A percentile compares a stretch with the other conserved stretches of the same genome.
These are phyloP conservation scores for Gastrophryne carolinensis DNA, from an alignment of 2,797 vertebrate genomes.

Conservation along the genomic window DNA sequence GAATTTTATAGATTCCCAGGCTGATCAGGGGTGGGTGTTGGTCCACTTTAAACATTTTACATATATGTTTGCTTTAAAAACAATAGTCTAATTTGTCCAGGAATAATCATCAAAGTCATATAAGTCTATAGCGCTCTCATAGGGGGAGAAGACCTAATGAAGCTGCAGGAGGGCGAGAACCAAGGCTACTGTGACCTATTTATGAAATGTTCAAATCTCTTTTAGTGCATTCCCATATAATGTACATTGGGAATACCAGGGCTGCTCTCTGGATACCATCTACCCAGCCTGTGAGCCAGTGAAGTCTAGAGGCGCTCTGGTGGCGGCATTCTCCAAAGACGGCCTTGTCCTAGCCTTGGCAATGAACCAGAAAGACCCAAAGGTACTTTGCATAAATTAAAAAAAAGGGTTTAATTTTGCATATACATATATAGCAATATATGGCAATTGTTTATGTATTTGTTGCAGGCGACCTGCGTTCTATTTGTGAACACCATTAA, in stretches of 20 bases:
- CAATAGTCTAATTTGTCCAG: too few species aligned
- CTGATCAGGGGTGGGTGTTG: too few species aligned
- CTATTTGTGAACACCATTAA: conserved; percentile 87
- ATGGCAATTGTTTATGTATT: conserved; percentile 1
- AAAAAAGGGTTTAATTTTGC: background rate
- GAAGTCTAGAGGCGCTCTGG: conserved; percentile 87
- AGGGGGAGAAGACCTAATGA: too few species aligned
- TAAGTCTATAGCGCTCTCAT: too few species aligned
- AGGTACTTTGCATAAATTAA: conserved; percentile 63
- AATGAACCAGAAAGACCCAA: conserved; percentile 88
- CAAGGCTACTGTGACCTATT: too few species aligned
- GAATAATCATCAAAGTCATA: too few species aligned
- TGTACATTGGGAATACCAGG: conserved; percentile 79
- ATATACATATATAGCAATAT: background rate
- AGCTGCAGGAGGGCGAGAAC: too few species aligned
- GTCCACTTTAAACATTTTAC: too few species aligned
- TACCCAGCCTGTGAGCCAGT: conserved; percentile 76
- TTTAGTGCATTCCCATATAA: conserved; percentile 72
- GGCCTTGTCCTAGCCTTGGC: conserved; percentile 80
- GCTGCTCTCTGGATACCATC: conserved; percentile 70
- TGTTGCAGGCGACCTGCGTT: conserved; percentile 83
- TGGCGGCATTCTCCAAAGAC: conserved; percentile 83
- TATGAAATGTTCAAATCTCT: background rate
- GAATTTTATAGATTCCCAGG: too few species aligned
- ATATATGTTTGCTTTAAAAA: too few species aligned